These are phyloP conservation scores for Stigmatopora argus DNA, from an alignment of 2,113 vertebrate species.

Conservation along the genomic window DNA sequence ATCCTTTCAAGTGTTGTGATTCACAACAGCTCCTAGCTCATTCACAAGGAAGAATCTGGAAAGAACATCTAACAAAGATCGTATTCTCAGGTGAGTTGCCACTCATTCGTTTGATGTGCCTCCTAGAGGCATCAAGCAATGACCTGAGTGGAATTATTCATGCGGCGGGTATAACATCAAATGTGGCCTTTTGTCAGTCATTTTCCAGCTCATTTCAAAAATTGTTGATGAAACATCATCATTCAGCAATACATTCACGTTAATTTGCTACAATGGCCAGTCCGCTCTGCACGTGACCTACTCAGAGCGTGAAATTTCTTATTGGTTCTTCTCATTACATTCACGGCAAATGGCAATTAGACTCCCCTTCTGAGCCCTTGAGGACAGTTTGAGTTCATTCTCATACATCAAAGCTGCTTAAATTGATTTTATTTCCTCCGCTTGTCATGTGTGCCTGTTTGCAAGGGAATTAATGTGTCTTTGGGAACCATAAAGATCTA, in stretches of 20 bases:
- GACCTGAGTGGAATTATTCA: conserved; percentile 38
- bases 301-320: conserved; percentile 27
- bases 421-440: conserved; percentile 38
- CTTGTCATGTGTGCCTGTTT: conserved; percentile 25
- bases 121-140: conserved; percentile 20
- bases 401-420: conserved; percentile 35
- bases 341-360: conserved; percentile 44
- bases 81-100: conserved; percentile 36
- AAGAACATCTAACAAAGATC: conserved; percentile 24
- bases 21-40: conserved; percentile 31
- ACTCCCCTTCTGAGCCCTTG: conserved; percentile 41
- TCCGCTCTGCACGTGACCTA: conserved; percentile 5
- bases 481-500: not conserved
- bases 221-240: conserved; percentile 25
- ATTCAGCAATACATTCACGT: conserved; percentile 27
- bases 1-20: conserved; percentile 38
- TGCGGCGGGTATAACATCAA: conserved; percentile 17
- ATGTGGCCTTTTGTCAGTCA: conserved; percentile 20
- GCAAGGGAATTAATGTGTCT: conserved; percentile 20
- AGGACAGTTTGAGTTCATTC: conserved; percentile 41
- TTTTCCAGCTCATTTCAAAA: conserved; percentile 12
- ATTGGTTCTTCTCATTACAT: conserved; percentile 56
- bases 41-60: conserved; percentile 25
- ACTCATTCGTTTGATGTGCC: conserved; percentile 39
- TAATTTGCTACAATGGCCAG: conserved; percentile 29